Base-by-base conservation (phyloP, 1,140 invertebrate species). In the Heliconius himera region DNA sequence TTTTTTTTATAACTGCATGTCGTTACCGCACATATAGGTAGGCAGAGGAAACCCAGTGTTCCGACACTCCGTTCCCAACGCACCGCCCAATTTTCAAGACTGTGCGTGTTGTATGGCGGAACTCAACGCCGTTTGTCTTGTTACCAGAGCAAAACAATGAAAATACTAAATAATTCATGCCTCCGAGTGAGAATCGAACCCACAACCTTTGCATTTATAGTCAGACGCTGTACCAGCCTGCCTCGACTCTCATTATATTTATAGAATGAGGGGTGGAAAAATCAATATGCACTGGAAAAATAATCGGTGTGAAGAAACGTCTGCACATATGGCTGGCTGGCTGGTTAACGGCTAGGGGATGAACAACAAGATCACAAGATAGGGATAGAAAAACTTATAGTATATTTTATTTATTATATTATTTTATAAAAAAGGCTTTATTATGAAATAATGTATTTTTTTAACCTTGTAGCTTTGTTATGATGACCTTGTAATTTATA, bases 231-330 rank as follows among this genome's bases (percentile, higher is more conserved):
- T 46, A 1, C n/a, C 49, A 18, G 16, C 5, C n/a, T 56, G 26
- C 22, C 26, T 26, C 8, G 9, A 16, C 9, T 29, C 11, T 16
- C 5, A 11, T 66, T 29, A 66, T 66, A 66, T 66, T 66, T 26
- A 29, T 29, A 66, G 36, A 51, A 16, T 8, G 46, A 56, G 78
- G 78, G 74, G 74, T 72, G 76, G 76, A 66, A 77, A 77, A 51
- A 80, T 80, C 78, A 33, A 80, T 80, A 49, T 38, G 49, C 76
- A 54, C 76, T 80, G 74, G 73, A 80, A 70, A 75, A 80, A 75
- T 75, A 75, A 80, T 70, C 78, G 41, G 66, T 41, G 78, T 76
- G 74, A 76, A 73, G 70, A 36, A 71, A 49, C 29, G 18, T 75
- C 54, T 66, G 20, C 51, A 75, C 70, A 72, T 70, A 70, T 77